These are phyloP conservation scores for Drosophila peninsularis DNA, from an alignment of 2,888 invertebrate species.

Conservation along the genomic window DNA sequence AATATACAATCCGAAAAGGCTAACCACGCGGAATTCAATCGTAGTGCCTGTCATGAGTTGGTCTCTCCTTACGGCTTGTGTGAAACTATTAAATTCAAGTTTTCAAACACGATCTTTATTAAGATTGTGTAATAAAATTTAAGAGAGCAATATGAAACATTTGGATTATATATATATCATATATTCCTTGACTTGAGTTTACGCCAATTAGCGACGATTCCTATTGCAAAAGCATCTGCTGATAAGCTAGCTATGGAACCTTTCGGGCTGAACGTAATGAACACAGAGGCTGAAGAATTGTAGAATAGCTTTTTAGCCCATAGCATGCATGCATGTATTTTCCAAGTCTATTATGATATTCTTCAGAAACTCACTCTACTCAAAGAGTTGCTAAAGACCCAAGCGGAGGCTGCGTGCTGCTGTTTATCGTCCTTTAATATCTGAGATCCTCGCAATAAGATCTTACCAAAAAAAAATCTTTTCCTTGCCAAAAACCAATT, in stretches of 20 bases:
- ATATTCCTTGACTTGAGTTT: not conserved
- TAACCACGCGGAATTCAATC: constrained; percentile 26
- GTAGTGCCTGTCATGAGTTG: constrained; percentile 10
- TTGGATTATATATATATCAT: not conserved
- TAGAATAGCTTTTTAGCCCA: not conserved
- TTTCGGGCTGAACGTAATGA: no score
- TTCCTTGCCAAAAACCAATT: no score
- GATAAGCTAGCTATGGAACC: no score
- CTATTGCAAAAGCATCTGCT: no score
- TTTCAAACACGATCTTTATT: constrained; percentile 3
- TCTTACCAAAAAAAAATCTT: no score
- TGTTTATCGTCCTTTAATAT: no score
- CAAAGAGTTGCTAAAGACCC: not conserved
- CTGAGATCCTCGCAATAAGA: no score
- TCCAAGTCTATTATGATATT: no score
- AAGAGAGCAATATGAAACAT: not conserved
- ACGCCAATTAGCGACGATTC: no score
- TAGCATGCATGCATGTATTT: no score
- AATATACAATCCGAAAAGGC: constrained; percentile 22
- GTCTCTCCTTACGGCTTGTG: constrained; percentile 2
- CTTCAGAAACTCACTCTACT: not conserved
- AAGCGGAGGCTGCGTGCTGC: not conserved
- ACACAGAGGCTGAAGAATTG: not conserved
- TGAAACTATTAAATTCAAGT: not conserved
- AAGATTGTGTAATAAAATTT: not conserved